phyloP scores from a whole-genome alignment of 2,797 vertebrate genomes.

The Lerista edwardsae region DNA sequence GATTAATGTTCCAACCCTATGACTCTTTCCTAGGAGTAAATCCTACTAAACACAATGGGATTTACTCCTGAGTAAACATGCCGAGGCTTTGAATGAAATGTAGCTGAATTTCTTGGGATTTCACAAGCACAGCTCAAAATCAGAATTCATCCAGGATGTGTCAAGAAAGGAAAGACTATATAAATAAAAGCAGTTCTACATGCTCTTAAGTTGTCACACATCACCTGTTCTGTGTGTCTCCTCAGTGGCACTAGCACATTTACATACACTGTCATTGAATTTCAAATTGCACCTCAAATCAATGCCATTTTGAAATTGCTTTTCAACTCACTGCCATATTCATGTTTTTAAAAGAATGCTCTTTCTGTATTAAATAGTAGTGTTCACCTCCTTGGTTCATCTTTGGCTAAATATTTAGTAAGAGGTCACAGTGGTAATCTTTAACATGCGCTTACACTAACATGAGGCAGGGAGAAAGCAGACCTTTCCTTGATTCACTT shows the following conservation, averaged over 20 bases:
- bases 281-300: constrained; percentile 78
- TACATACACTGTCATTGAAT: constrained; percentile 79
- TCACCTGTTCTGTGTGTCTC: constrained; percentile 76
- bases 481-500: neutral
- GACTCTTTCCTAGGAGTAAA: no score
- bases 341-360: constrained; percentile 15
- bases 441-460: fast-evolving
- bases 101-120: constrained; percentile 50
- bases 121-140: constrained; percentile 55
- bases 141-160: constrained; percentile 55
- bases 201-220: constrained; percentile 78
- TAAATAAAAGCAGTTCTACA: constrained; percentile 77
- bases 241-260: constrained; percentile 80
- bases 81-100: constrained; percentile 44
- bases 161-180: constrained; percentile 73
- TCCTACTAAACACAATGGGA: no score
- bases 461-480: fast-evolving
- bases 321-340: constrained; percentile 66
- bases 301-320: constrained; percentile 75
- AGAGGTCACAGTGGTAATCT: fast-evolving
- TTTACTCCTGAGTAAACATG: no score
- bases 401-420: fast-evolving
- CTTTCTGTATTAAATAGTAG: neutral
- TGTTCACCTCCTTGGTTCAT: constrained; percentile 15
- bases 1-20: neutral